A percentile compares a stretch with the other conserved stretches of the same genome.
Conservation (phyloP, 1,140 invertebrate genomes). For the Andrena cerasifolii region DNA sequence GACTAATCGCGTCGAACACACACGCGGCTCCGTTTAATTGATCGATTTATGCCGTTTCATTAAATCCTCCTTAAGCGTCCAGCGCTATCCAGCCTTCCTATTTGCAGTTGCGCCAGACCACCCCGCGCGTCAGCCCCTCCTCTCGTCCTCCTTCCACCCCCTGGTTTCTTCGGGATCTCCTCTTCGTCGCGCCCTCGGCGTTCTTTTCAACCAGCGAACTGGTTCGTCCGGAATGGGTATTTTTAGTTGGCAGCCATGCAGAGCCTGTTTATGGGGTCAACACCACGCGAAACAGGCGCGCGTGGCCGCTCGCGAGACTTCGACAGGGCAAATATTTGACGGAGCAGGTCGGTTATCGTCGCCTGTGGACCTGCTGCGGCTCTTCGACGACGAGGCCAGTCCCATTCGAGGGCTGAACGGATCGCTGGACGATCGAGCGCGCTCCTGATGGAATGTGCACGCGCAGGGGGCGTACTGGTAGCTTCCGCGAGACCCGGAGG, state of each 20-base stretch:
- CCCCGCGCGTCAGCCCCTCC: slow-evolving; percentile 21
- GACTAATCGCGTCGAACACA: slow-evolving; percentile 25
- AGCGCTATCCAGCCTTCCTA: slow-evolving; percentile 29
- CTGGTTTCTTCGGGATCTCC: not conserved
- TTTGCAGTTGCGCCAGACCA: not conserved
- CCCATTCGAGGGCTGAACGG: not conserved
- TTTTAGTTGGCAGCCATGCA: slow-evolving; percentile 62
- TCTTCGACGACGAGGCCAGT: not conserved
- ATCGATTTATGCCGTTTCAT: slow-evolving; percentile 59
- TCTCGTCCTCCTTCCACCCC: slow-evolving; percentile 18
- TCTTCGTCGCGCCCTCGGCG: slow-evolving; percentile 22
- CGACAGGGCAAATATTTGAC: slow-evolving; percentile 19
- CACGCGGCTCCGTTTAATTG: slow-evolving; percentile 14
- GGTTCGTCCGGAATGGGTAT: slow-evolving; percentile 67
- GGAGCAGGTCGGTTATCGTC: not conserved
- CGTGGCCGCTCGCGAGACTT: slow-evolving; percentile 3
- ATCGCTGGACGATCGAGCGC: not conserved
- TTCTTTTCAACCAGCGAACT: slow-evolving; percentile 62
- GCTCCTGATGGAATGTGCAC: too few relatives aligned
- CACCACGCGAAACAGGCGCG: slow-evolving; percentile 56
- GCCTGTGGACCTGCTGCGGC: not conserved
- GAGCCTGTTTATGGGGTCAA: slow-evolving; percentile 72
- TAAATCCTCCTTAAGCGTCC: slow-evolving; percentile 14
- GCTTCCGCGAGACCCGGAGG: too few relatives aligned
- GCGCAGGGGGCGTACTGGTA: too few relatives aligned